Evolutionary conservation across 2,797 vertebrate genomes (phyloP).

Genomic region (Gymnopithys bicolor): DNA sequence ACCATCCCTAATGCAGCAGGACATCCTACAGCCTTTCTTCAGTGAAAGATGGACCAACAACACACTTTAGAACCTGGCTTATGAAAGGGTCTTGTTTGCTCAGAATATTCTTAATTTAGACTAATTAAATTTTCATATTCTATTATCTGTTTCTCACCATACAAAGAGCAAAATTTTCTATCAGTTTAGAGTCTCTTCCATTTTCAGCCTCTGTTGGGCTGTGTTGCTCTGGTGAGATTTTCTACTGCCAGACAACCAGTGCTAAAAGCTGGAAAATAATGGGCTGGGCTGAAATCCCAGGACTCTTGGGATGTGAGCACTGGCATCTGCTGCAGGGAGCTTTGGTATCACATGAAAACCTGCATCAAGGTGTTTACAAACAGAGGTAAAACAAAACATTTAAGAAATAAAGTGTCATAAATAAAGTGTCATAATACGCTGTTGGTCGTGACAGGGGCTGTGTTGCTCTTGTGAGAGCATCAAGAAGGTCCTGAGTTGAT

Average conservation of each 20-base stretch:
- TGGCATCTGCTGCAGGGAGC: not conserved
- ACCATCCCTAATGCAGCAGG: not conserved
- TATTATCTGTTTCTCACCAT: not conserved
- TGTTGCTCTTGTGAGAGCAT: rapidly evolving
- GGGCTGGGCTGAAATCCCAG: not conserved
- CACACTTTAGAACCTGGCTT: not conserved
- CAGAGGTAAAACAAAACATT: not conserved
- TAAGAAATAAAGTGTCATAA: not conserved
- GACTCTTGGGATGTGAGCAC: not conserved
- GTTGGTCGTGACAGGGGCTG: not conserved
- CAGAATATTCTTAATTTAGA: not conserved
- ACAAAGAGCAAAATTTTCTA: not conserved
- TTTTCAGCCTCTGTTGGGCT: not conserved
- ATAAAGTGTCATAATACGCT: not conserved
- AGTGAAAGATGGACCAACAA: not conserved
- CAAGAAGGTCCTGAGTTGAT: not conserved
- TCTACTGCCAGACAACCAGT: not conserved
- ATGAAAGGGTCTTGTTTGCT: not conserved
- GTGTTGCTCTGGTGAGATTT: not conserved
- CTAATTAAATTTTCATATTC: not conserved
- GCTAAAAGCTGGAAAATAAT: not conserved
- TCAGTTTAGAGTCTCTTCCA: not conserved
- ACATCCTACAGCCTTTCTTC: not conserved
- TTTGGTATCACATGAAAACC: not conserved
- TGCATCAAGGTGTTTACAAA: rapidly evolving